Evolutionary conservation across 1,140 invertebrate species (phyloP).

Genomic region (Stegodyphus mimosarum): DNA sequence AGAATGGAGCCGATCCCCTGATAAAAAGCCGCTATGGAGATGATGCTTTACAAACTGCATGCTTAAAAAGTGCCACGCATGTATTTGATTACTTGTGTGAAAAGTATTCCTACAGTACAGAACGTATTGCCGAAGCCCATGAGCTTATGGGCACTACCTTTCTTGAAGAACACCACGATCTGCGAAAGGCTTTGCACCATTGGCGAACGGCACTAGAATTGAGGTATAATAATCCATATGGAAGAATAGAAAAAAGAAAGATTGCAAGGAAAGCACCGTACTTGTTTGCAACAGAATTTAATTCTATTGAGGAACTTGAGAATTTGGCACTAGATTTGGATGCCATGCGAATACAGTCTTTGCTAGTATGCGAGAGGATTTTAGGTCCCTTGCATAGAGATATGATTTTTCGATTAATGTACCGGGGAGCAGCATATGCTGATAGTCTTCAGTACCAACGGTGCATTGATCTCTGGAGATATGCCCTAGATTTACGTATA

Average conservation of each 20-base stretch:
- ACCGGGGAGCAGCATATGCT: conserved; percentile 85
- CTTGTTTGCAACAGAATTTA: conserved; percentile 78
- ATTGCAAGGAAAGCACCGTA: conserved; percentile 71
- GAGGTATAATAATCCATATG: conserved; percentile 62
- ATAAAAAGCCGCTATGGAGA: conserved; percentile 83
- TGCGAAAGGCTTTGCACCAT: conserved; percentile 68
- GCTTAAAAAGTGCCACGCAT: conserved; percentile 84
- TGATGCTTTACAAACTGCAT: conserved; percentile 90
- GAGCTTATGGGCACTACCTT: conserved; percentile 87
- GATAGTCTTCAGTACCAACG: conserved; percentile 85
- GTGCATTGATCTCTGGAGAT: conserved; percentile 86
- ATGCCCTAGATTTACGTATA: conserved; percentile 82
- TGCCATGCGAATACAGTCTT: conserved; percentile 82
- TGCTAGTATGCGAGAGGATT: conserved; percentile 85
- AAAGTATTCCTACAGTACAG: conserved; percentile 74
- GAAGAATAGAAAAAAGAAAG: conserved; percentile 15
- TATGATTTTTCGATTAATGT: conserved; percentile 81
- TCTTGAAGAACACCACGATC: conserved; percentile 82
- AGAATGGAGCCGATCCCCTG: conserved; percentile 76
- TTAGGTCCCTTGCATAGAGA: conserved; percentile 85
- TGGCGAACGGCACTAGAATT: conserved; percentile 75
- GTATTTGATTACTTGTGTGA: conserved; percentile 83
- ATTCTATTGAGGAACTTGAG: conserved; percentile 77
- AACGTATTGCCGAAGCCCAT: conserved; percentile 82
- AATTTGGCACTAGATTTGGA: conserved; percentile 80